Conservation (phyloP, 2,113 vertebrate species). For the Centropristis striata region DNA sequence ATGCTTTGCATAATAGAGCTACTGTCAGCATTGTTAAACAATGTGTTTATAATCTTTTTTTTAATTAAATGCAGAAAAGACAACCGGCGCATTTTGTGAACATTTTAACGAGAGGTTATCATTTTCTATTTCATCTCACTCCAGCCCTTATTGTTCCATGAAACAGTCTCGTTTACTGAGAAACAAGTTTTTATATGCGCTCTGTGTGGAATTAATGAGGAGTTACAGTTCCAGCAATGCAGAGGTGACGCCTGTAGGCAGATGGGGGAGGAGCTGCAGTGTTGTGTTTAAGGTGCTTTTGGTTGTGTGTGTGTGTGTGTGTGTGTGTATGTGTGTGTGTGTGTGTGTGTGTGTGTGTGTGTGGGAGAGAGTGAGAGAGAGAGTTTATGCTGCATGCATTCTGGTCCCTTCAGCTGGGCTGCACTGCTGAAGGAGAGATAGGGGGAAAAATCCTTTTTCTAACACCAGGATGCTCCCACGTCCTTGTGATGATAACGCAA, state of each 20-base stretch:
- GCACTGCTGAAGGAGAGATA: slow-evolving; percentile 49
- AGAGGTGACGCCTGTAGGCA: slow-evolving; percentile 21
- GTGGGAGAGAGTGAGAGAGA: background rate
- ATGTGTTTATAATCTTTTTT: background rate
- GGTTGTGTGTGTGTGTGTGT: slow-evolving; percentile 1
- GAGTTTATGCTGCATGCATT: slow-evolving; percentile 13
- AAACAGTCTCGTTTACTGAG: slow-evolving; percentile 41
- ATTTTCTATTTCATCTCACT: slow-evolving; percentile 31
- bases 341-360: background rate
- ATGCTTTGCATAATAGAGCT: background rate
- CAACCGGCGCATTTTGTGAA: background rate
- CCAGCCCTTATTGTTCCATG: slow-evolving; percentile 5
- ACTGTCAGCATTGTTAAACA: slow-evolving; percentile 11
- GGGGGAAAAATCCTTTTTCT: slow-evolving; percentile 24
- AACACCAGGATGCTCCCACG: slow-evolving; percentile 16
- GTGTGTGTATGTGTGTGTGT: background rate
- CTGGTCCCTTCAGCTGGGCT: slow-evolving; percentile 28
- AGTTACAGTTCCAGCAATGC: slow-evolving; percentile 45
- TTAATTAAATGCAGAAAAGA: slow-evolving; percentile 9
- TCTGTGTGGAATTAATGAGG: slow-evolving; percentile 62
- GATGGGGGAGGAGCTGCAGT: slow-evolving; percentile 18
- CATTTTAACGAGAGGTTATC: slow-evolving; percentile 12
- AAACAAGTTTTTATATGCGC: slow-evolving; percentile 41
- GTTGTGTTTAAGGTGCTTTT: slow-evolving; percentile 28
- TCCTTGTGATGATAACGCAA: slow-evolving; percentile 55